Evolutionary conservation across 1,140 invertebrate genomes (phyloP), one percentile per base, ranked within the genome.

Genomic region (Thalassaphorura encarpata): DNA sequence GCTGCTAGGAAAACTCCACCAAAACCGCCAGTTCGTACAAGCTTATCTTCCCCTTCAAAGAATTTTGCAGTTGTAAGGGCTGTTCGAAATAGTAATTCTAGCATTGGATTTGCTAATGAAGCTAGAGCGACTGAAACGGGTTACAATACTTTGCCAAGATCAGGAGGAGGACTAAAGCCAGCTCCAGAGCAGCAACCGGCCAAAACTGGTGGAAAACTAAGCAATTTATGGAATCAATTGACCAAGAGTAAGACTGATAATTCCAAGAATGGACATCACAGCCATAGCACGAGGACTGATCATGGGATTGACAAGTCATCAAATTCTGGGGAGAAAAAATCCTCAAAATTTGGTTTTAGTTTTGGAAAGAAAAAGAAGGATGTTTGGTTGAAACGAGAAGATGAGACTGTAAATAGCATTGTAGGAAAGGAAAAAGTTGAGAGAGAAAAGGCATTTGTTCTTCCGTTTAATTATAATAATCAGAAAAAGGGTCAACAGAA

Each of bases 331-430:
- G n/a, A 11, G 11, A n/a, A n/a, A n/a, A n/a, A n/a, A n/a, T n/a
- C n/a, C n/a, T n/a, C n/a, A n/a, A 47, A 47, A 27, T 47, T 47
- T 27, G 28, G 27, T 4, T 51, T 51, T 16, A 33, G 21, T 39
- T 51, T 51, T 24, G 31, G 27, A 8, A 21, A 27, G 48, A 51
- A 51, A 19, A 51, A 51, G 33, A 51, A 51, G 31, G 33, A 36
- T 11, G 33, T 36, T 36, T 36, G 33, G 33, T 11, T 36, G 33
- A 36, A 36, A n/a, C 11, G 33, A 36, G 33, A 36, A 36, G 33
- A n/a, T n/a, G 33, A 36, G 33, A n/a, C 33, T 36, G n/a, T n/a
- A n/a, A n/a, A n/a, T n/a, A n/a, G n/a, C n/a, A n/a, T n/a, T n/a
- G 11, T n/a, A 11, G 33, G 33, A 11, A 36, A n/a, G 33, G 33